Percentiles rank a stretch among this genome's conserved stretches.
Evolutionary conservation across 30 jellyfish, hydroid and myxozoan species (phyloP).

Genomic region (Pelagia noctiluca): DNA sequence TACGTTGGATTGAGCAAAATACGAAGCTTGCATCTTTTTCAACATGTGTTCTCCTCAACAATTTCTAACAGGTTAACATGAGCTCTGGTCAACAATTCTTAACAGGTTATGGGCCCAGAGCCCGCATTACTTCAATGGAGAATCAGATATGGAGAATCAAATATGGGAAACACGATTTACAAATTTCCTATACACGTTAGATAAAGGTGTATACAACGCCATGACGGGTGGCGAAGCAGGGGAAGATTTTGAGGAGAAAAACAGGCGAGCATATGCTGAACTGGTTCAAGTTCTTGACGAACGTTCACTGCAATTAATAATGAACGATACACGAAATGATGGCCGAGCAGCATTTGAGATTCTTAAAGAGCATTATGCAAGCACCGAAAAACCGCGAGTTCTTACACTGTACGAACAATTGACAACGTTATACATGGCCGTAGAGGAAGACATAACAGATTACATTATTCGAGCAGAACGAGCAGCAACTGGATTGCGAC

Average conservation of each 20-base stretch:
- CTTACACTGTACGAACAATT: slow-evolving; percentile 24
- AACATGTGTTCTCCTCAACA: no score
- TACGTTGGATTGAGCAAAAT: no score
- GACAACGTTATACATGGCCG: slow-evolving; percentile 21
- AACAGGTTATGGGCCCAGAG: slow-evolving; percentile 80
- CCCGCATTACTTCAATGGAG: slow-evolving; percentile 42
- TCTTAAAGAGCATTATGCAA: slow-evolving; percentile 22
- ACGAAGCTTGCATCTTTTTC: no score
- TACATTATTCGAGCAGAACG: slow-evolving; percentile 39
- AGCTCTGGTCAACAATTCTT: no score
- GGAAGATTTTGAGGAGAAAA: slow-evolving; percentile 4
- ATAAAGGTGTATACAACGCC: slow-evolving; percentile 11
- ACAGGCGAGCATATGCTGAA: slow-evolving; percentile 55
- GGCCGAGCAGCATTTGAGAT: slow-evolving; percentile 26
- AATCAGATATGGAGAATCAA: slow-evolving; percentile 23
- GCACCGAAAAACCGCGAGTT: slow-evolving; percentile 47
- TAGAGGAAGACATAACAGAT: slow-evolving; percentile 36
- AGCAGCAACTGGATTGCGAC: slow-evolving; percentile 35
- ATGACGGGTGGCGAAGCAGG: slow-evolving; percentile 10
- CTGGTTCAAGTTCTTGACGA: slow-evolving; percentile 44
- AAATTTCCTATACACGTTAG: slow-evolving; percentile 40
- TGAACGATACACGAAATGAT: slow-evolving; percentile 41
- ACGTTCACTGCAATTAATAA: slow-evolving; percentile 14
- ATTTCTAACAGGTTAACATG: no score
- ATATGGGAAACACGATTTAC: slow-evolving; percentile 64